phyloP scores from a whole-genome alignment of 2,113 vertebrate species.

The Sula dactylatra region DNA sequence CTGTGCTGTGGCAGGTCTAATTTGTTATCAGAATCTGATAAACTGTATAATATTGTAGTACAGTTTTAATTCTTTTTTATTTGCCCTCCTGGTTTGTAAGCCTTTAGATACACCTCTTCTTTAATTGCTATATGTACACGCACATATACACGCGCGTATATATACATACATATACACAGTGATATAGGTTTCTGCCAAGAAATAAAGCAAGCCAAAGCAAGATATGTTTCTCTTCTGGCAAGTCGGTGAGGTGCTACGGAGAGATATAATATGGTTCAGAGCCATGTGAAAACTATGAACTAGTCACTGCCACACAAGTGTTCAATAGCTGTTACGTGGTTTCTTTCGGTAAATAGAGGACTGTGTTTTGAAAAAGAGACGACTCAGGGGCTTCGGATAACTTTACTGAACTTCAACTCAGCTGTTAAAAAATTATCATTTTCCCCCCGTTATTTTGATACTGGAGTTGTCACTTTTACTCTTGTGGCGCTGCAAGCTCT shows the following conservation, averaged over 20 bases:
- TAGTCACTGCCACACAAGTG: too few relatives aligned
- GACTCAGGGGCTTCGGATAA: background rate
- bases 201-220: background rate
- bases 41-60: background rate
- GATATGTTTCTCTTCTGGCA: background rate
- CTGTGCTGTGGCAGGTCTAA: background rate
- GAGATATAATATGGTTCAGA: background rate
- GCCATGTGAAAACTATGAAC: accelerated
- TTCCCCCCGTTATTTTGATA: background rate
- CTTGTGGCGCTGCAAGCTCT: background rate
- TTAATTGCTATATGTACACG: background rate
- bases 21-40: background rate
- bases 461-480: background rate
- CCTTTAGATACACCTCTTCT: background rate
- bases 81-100: background rate
- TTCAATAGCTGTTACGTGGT: background rate
- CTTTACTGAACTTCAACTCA: background rate
- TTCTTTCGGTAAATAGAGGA: background rate
- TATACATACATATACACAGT: background rate
- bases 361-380: background rate
- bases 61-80: background rate
- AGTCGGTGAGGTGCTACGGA: background rate
- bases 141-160: too few relatives aligned
- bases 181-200: background rate
- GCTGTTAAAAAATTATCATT: background rate